Percentiles rank a stretch among this genome's conserved stretches.
Evolutionary conservation across 2,888 invertebrate species (phyloP).

Genomic region (Anoplius nigerrimus): DNA sequence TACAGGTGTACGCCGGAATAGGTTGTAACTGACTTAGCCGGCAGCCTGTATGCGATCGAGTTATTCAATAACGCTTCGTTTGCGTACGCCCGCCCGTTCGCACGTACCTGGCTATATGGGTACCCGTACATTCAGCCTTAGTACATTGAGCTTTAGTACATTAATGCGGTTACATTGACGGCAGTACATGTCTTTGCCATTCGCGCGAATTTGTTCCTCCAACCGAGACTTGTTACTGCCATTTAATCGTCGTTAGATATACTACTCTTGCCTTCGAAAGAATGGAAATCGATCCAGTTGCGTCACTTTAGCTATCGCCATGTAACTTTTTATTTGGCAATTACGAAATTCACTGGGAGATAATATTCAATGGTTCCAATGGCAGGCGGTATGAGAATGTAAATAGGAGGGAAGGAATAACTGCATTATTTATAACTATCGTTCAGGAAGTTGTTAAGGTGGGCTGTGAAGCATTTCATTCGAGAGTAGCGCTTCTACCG

Average conservation of each 20-base stretch:
- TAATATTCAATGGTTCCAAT: too few relatives aligned
- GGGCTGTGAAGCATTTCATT: constrained; percentile 34
- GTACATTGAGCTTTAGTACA: too few relatives aligned
- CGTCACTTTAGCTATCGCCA: too few relatives aligned
- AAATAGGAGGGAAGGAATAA: constrained; percentile 40
- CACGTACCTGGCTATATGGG: neutral
- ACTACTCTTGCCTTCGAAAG: neutral
- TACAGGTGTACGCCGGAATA: constrained; percentile 4
- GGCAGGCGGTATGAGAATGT: neutral
- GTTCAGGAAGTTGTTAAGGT: constrained; percentile 43
- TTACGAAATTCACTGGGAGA: too few relatives aligned
- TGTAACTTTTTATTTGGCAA: too few relatives aligned
- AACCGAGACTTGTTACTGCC: too few relatives aligned
- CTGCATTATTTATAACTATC: constrained; percentile 41
- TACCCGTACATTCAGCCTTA: too few relatives aligned
- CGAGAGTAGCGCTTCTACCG: constrained; percentile 18
- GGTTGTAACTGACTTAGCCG: constrained; percentile 1
- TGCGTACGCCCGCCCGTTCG: neutral
- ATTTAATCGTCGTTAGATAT: too few relatives aligned
- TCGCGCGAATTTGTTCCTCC: too few relatives aligned
- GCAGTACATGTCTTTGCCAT: too few relatives aligned
- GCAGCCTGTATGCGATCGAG: neutral
- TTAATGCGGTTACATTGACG: too few relatives aligned
- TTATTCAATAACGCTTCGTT: constrained; percentile 8
- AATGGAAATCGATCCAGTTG: too few relatives aligned